A percentile compares a stretch with the other conserved stretches of the same genome.
Evolutionary conservation across 1,140 invertebrate genomes (phyloP).

Genomic region (Neodiprion fabricii): DNA sequence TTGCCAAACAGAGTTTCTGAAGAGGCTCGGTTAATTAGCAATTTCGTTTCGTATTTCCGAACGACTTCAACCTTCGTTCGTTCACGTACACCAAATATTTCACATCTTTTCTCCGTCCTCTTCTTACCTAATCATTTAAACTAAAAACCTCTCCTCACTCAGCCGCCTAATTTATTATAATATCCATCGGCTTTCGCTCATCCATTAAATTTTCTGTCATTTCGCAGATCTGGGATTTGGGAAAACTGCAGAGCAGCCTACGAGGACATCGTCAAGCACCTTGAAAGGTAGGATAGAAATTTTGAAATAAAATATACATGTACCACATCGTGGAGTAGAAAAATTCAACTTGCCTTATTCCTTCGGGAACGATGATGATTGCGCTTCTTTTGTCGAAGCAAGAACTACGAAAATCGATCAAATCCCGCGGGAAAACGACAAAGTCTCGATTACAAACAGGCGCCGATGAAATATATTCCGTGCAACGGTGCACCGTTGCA

Average conservation of each 20-base stretch:
- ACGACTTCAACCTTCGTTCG: not conserved
- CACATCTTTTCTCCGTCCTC: not conserved
- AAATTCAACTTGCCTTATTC: no score
- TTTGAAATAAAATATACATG: no score
- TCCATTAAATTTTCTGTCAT: constrained; percentile 46
- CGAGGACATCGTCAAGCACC: constrained; percentile 91
- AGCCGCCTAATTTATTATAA: no score
- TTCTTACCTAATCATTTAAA: not conserved
- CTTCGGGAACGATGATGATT: no score
- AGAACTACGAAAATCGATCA: no score
- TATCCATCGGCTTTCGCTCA: not conserved
- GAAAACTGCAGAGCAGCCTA: constrained; percentile 92
- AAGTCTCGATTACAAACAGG: no score
- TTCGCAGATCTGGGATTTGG: constrained; percentile 86
- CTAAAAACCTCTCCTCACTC: not conserved
- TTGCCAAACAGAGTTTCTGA: not conserved
- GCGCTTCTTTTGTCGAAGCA: no score
- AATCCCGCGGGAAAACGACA: no score
- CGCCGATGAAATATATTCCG: no score
- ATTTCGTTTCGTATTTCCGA: not conserved
- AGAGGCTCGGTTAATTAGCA: not conserved
- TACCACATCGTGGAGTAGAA: no score
- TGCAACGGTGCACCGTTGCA: constrained; percentile 27
- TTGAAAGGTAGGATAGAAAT: constrained; percentile 77
- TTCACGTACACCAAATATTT: not conserved